Percentiles rank a stretch among this genome's conserved stretches.
Conservation (phyloP, 2,888 invertebrate genomes). For the Dilophus febrilis region DNA sequence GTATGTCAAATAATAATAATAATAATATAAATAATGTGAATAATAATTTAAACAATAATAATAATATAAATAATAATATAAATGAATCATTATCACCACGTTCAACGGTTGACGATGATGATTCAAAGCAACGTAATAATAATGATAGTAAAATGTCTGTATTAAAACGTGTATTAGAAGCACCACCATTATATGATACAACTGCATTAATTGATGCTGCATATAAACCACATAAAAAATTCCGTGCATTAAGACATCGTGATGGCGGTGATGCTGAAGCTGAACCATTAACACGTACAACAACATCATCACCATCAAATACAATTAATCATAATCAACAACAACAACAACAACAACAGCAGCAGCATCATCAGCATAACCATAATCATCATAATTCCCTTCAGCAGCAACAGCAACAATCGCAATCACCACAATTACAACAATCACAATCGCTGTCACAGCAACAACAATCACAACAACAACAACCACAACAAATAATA, state of each 20-base stretch:
- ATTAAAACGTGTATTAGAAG: slow-evolving; percentile 77
- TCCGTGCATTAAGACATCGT: slow-evolving; percentile 65
- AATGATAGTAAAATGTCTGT: slow-evolving; percentile 52
- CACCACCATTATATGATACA: slow-evolving; percentile 80
- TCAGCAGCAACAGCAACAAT: slow-evolving; percentile 12
- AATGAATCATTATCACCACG: slow-evolving; percentile 16
- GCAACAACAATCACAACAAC: slow-evolving; percentile 9
- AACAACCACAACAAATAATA: slow-evolving; percentile 14
- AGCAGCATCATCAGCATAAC: not conserved
- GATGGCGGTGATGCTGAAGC: slow-evolving; percentile 47
- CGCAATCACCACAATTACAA: slow-evolving; percentile 13
- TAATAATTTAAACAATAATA: slow-evolving; percentile 5
- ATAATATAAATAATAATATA: slow-evolving; percentile 18
- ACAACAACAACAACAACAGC: slow-evolving; percentile 9
- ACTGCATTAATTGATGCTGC: slow-evolving; percentile 86
- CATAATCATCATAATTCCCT: not conserved
- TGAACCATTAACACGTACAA: slow-evolving; percentile 11
- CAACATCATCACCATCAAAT: slow-evolving; percentile 12
- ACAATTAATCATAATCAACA: slow-evolving; percentile 2
- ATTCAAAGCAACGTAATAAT: too few relatives aligned
- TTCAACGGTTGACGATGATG: slow-evolving; percentile 58
- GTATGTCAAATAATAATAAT: slow-evolving; percentile 32
- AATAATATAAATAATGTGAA: slow-evolving; percentile 6
- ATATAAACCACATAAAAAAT: slow-evolving; percentile 90
- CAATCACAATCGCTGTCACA: slow-evolving; percentile 8